Percentiles rank a stretch among this genome's conserved stretches.
These are phyloP conservation scores for Aspidapion aeneum DNA, from an alignment of 2,888 invertebrate genomes.

Conservation along the genomic window DNA sequence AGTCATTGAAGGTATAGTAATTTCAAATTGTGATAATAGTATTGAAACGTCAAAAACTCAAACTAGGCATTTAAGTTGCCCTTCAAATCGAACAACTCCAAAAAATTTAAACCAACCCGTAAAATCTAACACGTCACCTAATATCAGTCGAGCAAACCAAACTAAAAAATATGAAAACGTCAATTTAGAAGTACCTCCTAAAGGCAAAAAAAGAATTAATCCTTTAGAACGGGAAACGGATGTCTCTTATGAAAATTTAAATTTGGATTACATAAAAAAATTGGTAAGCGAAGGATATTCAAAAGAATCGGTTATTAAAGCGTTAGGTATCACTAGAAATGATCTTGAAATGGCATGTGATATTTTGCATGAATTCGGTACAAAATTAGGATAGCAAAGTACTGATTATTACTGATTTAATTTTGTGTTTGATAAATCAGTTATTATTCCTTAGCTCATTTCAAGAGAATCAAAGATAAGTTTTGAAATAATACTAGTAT, in stretches of 20 bases:
- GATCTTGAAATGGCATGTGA: constrained; percentile 96
- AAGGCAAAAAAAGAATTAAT: constrained; percentile 38
- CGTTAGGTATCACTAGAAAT: constrained; percentile 88
- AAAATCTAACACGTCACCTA: constrained; percentile 58
- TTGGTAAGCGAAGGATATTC: constrained; percentile 88
- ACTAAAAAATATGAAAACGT: constrained; percentile 30
- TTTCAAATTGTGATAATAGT: constrained; percentile 54
- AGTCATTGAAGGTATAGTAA: constrained; percentile 68
- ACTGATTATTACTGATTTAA: too few relatives aligned
- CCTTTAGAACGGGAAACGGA: constrained; percentile 45
- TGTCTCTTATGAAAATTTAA: constrained; percentile 79
- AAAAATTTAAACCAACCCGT: constrained; percentile 36
- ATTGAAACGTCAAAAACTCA: constrained; percentile 39
- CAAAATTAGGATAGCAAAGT: constrained; percentile 36
- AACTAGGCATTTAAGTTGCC: constrained; percentile 42
- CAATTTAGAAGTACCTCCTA: constrained; percentile 39
- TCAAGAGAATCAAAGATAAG: too few relatives aligned
- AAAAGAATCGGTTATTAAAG: constrained; percentile 86
- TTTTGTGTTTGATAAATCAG: too few relatives aligned
- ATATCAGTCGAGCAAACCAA: constrained; percentile 45
- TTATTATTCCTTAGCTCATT: too few relatives aligned
- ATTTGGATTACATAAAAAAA: constrained; percentile 86
- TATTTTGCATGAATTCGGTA: constrained; percentile 41
- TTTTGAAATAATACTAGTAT: too few relatives aligned
- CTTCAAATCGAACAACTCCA: constrained; percentile 34